Evolutionary conservation across 2,888 invertebrate species (phyloP), one percentile per base, ranked within the genome.

Genomic region (Eudasyphora cyanicolor): DNA sequence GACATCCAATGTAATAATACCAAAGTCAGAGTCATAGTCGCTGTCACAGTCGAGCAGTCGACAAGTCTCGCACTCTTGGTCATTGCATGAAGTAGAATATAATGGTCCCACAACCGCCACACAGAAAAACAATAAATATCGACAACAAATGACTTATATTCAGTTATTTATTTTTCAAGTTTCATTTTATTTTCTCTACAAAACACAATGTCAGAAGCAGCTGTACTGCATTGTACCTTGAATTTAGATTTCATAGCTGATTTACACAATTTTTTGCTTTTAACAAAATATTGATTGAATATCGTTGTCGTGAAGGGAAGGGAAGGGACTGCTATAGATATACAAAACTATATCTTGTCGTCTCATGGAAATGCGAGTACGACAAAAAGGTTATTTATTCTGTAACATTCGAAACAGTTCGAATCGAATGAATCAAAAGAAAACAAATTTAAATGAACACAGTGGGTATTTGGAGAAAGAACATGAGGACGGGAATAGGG

Each of bases 231-330:
- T n/a, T 10, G 14, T 57, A 67, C 67, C 67, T 67, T 70, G 60
- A 62, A 77, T 62, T 54, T 38, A 14, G 45, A 45, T 45, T 45
- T 45, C n/a, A n/a, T n/a, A 2, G 14, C 6, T 38, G 4, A 1
- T 38, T 54, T 54, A 6, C 2, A 21, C n/a, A n/a, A n/a, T n/a
- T 57, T 24, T 24, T 57, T 24, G 21, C 17, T 24, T 21, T 57
- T 14, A 57, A 57, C 12, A 57, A 49, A 76, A 60, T 45, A 77
- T 69, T 60, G 32, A 32, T 49, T 60, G 4, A 45, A 77, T 49
- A 67, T 67, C 38, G 38, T n/a, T n/a, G n/a, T n/a, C n/a, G n/a
- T n/a, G n/a, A n/a, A n/a, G n/a, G n/a, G n/a, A n/a, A n/a, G n/a
- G n/a, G n/a, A n/a, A 29, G n/a, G 8, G 10, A 64, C 38, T 64